Conservation (phyloP, 2,888 invertebrate genomes). For the Brachylomia viminalis region DNA sequence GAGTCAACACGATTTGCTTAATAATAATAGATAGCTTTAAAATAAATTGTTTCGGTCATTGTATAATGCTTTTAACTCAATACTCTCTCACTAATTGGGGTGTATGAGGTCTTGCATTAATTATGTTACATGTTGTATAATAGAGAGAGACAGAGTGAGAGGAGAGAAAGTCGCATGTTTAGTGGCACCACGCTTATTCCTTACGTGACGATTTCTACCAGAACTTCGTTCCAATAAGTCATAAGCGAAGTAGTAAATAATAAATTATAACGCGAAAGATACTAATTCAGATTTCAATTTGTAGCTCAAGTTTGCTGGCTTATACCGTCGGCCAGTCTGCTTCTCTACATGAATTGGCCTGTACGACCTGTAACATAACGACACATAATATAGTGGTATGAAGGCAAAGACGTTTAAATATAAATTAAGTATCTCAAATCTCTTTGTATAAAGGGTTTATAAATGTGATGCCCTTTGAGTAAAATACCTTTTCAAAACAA, state of each 20-base stretch:
- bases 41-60: too few species aligned
- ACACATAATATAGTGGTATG: conserved; percentile 2
- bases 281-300: conserved; percentile 43
- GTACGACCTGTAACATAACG: not conserved
- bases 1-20: too few species aligned
- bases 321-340: conserved; percentile 19
- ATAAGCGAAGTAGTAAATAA: not conserved
- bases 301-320: conserved; percentile 41
- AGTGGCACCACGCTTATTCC: not conserved
- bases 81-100: too few species aligned
- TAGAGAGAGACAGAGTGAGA: not conserved
- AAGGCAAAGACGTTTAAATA: not conserved
- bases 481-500: not conserved
- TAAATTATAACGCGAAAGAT: not conserved
- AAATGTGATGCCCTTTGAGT: not conserved
- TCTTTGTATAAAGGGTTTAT: not conserved
- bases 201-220: not conserved
- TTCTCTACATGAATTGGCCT: conserved; percentile 31
- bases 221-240: not conserved
- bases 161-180: not conserved
- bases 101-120: too few species aligned
- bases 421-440: too few species aligned
- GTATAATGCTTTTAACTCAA: too few species aligned
- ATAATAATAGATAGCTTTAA: too few species aligned
- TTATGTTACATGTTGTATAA: too few species aligned